Base-by-base conservation (phyloP, 2,797 vertebrate species). In the Chaunax sp. region DNA sequence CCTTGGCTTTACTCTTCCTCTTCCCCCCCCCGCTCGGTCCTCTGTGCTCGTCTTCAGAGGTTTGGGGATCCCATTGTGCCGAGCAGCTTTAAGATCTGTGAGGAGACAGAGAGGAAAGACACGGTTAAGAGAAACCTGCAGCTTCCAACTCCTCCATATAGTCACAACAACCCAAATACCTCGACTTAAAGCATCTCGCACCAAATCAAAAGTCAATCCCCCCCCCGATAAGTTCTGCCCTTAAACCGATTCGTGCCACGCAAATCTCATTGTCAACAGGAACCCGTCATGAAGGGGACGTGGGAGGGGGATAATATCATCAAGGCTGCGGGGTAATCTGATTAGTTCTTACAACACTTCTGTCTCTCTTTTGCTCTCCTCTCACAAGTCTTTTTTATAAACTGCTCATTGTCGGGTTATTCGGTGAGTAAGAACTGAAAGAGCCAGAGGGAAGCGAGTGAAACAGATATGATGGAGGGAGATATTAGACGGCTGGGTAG, bases 11-110 rank as follows among this genome's bases (percentile, higher is more conserved):
- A 50, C 69, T 80, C 72, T 23, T 63, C 69, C 60, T 60, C 47
- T 79, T 72, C 76, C 68, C 54, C 70, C 18, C 70, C 77, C 65
- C 54, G 68, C 18, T 43, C 41, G n/a, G 41, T 3, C 70, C 56
- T 83, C 87, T 84, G 74, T 81, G 65, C 72, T 61, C 55, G 26
- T 47, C 84, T 81, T 92, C 85, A 89, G 77, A 87, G 83, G 74
- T 43, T 77, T 45, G 66, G 71, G 73, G 75, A 78, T 80, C 80
- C 87, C 90, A 90, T 89, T 72, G 82, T 87, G 80, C 64, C 35
- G 43, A 57, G 71, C 72, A 55, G 72, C 77, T 82, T 59, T 1
- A 49, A 89, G 87, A 91, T 81, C 93, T 94, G 90, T 35, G 33
- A 38, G 40, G 66, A 84, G 64, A 70, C 64, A 74, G 25, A 72